These are phyloP conservation scores for Alligator mississippiensis DNA, from an alignment of 2,113 vertebrate species.

Conservation along the genomic window DNA sequence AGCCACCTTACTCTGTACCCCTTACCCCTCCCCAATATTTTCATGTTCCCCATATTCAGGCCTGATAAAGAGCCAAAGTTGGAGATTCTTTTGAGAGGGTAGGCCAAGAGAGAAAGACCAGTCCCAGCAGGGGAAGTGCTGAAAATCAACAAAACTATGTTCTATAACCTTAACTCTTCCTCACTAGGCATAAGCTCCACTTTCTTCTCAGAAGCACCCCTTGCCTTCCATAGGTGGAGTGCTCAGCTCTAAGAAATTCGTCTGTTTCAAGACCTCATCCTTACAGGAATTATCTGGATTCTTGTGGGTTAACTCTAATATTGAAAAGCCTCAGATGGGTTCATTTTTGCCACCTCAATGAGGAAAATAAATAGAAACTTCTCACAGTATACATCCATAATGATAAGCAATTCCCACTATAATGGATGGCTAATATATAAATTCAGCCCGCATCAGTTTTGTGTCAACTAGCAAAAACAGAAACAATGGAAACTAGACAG, in stretches of 20 bases:
- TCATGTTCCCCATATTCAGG: not conserved
- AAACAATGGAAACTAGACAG: conserved; percentile 80
- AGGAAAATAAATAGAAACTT: conserved; percentile 79
- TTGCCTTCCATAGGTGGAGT: not conserved
- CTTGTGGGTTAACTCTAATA: conserved; percentile 47
- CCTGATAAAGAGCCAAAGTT: not conserved
- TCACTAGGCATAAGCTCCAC: not conserved
- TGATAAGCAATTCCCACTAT: conserved; percentile 79
- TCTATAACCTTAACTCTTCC: not conserved
- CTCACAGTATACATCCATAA: conserved; percentile 64
- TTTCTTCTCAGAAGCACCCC: not conserved
- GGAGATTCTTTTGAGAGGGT: not conserved
- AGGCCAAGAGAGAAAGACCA: not conserved
- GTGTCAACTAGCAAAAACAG: conserved; percentile 79
- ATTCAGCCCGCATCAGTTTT: conserved; percentile 77
- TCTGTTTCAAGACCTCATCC: not conserved
- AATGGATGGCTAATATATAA: conserved; percentile 77
- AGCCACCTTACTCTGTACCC: not conserved
- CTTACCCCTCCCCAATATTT: not conserved
- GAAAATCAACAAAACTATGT: not conserved
- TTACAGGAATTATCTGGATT: not conserved
- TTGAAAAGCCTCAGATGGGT: conserved; percentile 29
- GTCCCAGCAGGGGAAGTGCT: not conserved
- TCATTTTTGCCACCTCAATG: conserved; percentile 70
- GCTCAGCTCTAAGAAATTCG: not conserved